These are phyloP conservation scores for Brachypterus glaber DNA, from an alignment of 2,888 invertebrate genomes.

Conservation along the genomic window DNA sequence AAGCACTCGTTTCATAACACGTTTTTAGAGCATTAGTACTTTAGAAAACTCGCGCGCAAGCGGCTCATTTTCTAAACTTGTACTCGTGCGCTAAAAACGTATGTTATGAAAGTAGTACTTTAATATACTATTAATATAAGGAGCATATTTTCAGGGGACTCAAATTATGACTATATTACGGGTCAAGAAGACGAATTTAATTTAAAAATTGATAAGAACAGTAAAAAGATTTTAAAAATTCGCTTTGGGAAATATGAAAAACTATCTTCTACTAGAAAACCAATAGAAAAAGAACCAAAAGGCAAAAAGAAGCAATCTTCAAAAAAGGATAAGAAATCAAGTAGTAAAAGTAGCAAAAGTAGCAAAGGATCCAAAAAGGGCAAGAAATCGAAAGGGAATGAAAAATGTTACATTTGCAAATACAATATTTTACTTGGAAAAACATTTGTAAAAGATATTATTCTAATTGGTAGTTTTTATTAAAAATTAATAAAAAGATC, in stretches of 20 bases:
- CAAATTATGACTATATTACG: background rate
- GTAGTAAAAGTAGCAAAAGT: background rate
- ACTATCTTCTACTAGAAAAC: background rate
- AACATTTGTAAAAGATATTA: conserved; percentile 19
- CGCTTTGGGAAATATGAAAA: background rate
- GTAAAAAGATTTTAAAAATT: background rate
- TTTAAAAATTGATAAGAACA: background rate
- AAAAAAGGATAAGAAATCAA: background rate
- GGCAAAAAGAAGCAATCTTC: background rate
- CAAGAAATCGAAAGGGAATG: conserved; percentile 1
- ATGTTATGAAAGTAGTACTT: no score
- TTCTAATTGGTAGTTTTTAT: conserved; percentile 20
- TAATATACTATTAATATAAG: no score
- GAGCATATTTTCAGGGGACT: background rate
- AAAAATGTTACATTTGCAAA: conserved; percentile 19
- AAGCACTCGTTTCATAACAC: no score
- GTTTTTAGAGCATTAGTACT: no score
- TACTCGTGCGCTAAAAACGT: no score
- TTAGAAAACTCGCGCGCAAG: no score
- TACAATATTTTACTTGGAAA: conserved; percentile 20
- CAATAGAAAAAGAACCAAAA: no score
- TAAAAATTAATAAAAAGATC: conserved; percentile 24
- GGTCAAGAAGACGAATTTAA: background rate
- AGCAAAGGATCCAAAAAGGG: background rate
- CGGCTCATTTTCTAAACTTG: no score